These are phyloP conservation scores for Pteromalus puparum DNA, from an alignment of 1,140 invertebrate species.

Conservation along the genomic window DNA sequence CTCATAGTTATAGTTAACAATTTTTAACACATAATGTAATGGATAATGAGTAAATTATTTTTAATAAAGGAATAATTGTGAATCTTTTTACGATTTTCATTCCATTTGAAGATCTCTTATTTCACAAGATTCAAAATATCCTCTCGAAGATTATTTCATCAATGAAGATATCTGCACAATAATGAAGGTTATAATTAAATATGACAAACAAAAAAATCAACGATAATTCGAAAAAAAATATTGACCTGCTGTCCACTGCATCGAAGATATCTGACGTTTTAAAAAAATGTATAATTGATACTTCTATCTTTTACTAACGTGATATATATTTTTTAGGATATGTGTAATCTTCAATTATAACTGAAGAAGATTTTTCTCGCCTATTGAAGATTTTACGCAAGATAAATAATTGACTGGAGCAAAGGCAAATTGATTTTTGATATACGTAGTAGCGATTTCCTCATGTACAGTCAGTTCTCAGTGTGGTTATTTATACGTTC, in stretches of 20 bases:
- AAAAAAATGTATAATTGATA: not conserved
- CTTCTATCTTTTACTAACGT: slow-evolving; percentile 7
- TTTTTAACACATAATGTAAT: slow-evolving; percentile 44
- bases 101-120: slow-evolving; percentile 13
- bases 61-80: slow-evolving; percentile 49
- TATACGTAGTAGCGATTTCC: too few species aligned
- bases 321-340: slow-evolving; percentile 25
- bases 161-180: slow-evolving; percentile 22
- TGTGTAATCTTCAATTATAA: not conserved
- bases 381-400: not conserved
- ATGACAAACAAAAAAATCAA: not conserved
- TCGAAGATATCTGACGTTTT: too few species aligned
- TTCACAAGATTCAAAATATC: not conserved
- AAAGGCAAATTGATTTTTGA: too few species aligned
- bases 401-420: not conserved
- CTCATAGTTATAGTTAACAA: slow-evolving; percentile 35
- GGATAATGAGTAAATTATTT: slow-evolving; percentile 43
- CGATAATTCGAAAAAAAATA: too few species aligned
- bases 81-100: slow-evolving; percentile 7
- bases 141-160: slow-evolving; percentile 17
- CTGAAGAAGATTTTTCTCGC: not conserved
- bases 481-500: too few species aligned
- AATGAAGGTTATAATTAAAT: not conserved
- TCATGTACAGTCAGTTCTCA: too few species aligned
- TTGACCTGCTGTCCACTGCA: too few species aligned